Conservation (phyloP, 1,140 invertebrate genomes). For the Zaprionus kolodkinae region DNA sequence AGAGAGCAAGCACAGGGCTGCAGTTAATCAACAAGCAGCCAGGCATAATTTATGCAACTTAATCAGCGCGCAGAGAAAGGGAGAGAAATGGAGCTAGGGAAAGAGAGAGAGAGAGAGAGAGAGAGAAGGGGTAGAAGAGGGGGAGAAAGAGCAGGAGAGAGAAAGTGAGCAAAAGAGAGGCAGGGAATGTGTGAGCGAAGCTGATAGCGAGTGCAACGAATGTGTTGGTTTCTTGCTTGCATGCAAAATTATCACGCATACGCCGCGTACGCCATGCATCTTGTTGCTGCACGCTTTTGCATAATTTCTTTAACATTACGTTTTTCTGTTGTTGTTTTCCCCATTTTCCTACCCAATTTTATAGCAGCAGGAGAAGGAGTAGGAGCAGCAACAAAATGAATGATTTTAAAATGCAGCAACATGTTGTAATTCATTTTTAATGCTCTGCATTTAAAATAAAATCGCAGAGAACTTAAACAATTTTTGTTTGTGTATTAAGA, state of each 20-base stretch:
- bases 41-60: slow-evolving; percentile 72
- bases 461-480: background rate
- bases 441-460: background rate
- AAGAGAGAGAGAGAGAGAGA: background rate
- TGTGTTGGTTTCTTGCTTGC: slow-evolving; percentile 13
- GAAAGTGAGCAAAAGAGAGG: background rate
- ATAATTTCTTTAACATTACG: slow-evolving; percentile 46
- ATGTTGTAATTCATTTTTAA: slow-evolving; percentile 2
- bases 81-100: background rate
- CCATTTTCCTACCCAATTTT: background rate
- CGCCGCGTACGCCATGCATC: slow-evolving; percentile 37
- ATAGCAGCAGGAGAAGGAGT: background rate
- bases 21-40: slow-evolving; percentile 66
- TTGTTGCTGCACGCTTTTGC: slow-evolving; percentile 32
- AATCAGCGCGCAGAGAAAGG: slow-evolving; percentile 49
- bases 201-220: slow-evolving; percentile 1
- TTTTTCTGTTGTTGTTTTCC: slow-evolving; percentile 2
- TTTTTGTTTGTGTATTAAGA: background rate
- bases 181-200: background rate
- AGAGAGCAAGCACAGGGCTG: slow-evolving; percentile 8
- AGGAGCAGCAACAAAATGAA: slow-evolving; percentile 41
- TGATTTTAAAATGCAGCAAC: slow-evolving; percentile 53
- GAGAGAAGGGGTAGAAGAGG: background rate
- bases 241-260: slow-evolving; percentile 60
- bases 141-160: background rate